A percentile compares a stretch with the other conserved stretches of the same genome.
phyloP scores from a whole-genome alignment of 2,797 vertebrate genomes.

The Intellagama lesueurii region DNA sequence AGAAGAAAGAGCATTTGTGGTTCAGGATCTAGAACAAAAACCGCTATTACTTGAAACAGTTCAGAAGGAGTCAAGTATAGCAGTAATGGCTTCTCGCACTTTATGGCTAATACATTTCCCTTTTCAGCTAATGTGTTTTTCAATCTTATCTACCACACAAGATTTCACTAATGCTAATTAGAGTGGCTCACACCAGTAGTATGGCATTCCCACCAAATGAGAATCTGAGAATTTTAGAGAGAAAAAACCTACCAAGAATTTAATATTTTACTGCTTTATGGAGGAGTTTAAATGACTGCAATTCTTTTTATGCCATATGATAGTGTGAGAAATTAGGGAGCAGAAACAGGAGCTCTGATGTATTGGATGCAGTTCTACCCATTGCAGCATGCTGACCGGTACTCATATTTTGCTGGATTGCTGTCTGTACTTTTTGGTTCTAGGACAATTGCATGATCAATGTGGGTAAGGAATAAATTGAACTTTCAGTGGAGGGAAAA shows the following conservation, averaged over 20 bases:
- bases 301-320: neutral
- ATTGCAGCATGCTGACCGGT: neutral
- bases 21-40: conserved; percentile 53
- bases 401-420: neutral
- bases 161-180: conserved; percentile 7
- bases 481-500: neutral
- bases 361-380: neutral
- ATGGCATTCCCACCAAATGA: neutral
- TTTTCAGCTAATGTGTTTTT: neutral
- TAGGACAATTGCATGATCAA: neutral
- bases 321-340: conserved; percentile 22
- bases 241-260: neutral
- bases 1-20: conserved; percentile 56
- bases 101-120: conserved; percentile 1
- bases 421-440: neutral
- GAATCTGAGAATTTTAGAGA: neutral
- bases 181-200: neutral
- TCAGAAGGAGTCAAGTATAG: conserved; percentile 62
- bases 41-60: conserved; percentile 17
- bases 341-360: neutral
- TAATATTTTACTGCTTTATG: conserved; percentile 10
- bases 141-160: conserved; percentile 15
- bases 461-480: neutral
- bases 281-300: neutral
- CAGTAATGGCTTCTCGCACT: conserved; percentile 33